phyloP scores from a whole-genome alignment of 2,797 vertebrate genomes.

The Cynodonichthys magdalenae region DNA sequence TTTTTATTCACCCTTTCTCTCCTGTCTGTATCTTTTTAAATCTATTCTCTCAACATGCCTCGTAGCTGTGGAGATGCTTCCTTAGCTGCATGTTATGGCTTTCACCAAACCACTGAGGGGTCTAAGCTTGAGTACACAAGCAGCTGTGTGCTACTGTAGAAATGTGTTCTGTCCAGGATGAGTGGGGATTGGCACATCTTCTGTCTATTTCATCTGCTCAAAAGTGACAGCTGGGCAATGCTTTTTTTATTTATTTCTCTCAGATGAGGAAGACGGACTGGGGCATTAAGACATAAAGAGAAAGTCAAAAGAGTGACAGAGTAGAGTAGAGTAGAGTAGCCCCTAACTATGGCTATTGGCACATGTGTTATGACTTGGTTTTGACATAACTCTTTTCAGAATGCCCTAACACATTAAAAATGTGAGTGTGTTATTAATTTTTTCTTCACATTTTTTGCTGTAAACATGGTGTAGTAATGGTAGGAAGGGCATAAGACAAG shows the following conservation, averaged over 20 bases:
- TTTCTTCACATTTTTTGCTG: slow-evolving; percentile 58
- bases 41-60: slow-evolving; percentile 51
- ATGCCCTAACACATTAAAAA: slow-evolving; percentile 78
- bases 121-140: slow-evolving; percentile 61
- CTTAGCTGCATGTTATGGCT: slow-evolving; percentile 64
- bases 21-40: slow-evolving; percentile 28
- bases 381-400: slow-evolving; percentile 73
- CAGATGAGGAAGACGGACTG: slow-evolving; percentile 44
- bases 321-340: slow-evolving; percentile 34
- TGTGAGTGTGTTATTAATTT: slow-evolving; percentile 60
- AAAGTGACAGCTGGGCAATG: slow-evolving; percentile 76
- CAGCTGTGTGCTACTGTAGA: slow-evolving; percentile 68
- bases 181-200: slow-evolving; percentile 75
- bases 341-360: slow-evolving; percentile 65
- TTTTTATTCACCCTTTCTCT: slow-evolving; percentile 14
- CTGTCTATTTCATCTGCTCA: slow-evolving; percentile 69
- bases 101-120: slow-evolving; percentile 62
- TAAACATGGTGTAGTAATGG: slow-evolving; percentile 74
- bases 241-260: slow-evolving; percentile 44
- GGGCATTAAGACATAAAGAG: slow-evolving; percentile 33
- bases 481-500: slow-evolving; percentile 74
- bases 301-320: slow-evolving; percentile 39
- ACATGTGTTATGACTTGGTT: slow-evolving; percentile 75
- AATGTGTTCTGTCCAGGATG: slow-evolving; percentile 66
- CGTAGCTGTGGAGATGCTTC: slow-evolving; percentile 44